Percentiles rank a stretch among this genome's conserved stretches.
phyloP scores from a whole-genome alignment of 37 sponge, comb jelly and placozoan species.

The Ephydatia muelleri region DNA sequence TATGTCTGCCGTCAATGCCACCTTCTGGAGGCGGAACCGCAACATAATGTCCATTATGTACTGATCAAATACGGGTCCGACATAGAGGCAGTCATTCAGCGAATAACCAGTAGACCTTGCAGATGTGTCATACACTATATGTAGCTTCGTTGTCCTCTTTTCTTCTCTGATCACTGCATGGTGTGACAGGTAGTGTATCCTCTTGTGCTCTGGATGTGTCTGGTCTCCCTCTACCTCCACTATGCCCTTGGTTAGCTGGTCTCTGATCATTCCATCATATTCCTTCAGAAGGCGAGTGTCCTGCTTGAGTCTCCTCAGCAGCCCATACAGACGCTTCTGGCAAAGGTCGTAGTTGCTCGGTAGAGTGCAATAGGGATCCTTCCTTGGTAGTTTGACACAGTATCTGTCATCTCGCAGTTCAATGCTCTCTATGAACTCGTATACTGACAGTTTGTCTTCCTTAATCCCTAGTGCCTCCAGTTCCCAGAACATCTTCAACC shows the following conservation, averaged over 20 bases:
- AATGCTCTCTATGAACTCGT: slow-evolving; percentile 14
- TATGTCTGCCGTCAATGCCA: slow-evolving; percentile 21
- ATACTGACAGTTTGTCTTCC: slow-evolving; percentile 3
- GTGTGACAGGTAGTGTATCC: slow-evolving; percentile 36
- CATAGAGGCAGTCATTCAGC: slow-evolving; percentile 23
- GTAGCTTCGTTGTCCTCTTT: slow-evolving; percentile 4
- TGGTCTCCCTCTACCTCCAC: slow-evolving; percentile 19
- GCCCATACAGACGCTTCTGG: slow-evolving; percentile 3
- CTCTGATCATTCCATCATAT: slow-evolving; percentile 27
- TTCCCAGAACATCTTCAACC: slow-evolving; percentile 22
- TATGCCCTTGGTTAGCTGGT: slow-evolving; percentile 32
- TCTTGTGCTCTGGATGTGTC: background rate
- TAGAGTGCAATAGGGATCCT: slow-evolving; percentile 15
- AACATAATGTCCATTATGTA: slow-evolving; percentile 32
- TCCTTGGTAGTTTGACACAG: slow-evolving; percentile 31
- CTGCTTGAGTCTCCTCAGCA: slow-evolving; percentile 19
- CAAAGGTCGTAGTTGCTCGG: slow-evolving; percentile 32
- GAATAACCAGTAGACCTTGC: slow-evolving; percentile 13
- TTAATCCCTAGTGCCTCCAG: slow-evolving; percentile 36
- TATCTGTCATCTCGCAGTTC: slow-evolving; percentile 8
- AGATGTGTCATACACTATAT: slow-evolving; percentile 26
- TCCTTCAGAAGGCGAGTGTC: slow-evolving; percentile 1
- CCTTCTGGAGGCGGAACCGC: background rate
- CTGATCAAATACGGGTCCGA: slow-evolving; percentile 24
- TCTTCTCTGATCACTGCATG: slow-evolving; percentile 26